Conservation (phyloP, 2,888 invertebrate genomes). For the Diplazon laetatorius region DNA sequence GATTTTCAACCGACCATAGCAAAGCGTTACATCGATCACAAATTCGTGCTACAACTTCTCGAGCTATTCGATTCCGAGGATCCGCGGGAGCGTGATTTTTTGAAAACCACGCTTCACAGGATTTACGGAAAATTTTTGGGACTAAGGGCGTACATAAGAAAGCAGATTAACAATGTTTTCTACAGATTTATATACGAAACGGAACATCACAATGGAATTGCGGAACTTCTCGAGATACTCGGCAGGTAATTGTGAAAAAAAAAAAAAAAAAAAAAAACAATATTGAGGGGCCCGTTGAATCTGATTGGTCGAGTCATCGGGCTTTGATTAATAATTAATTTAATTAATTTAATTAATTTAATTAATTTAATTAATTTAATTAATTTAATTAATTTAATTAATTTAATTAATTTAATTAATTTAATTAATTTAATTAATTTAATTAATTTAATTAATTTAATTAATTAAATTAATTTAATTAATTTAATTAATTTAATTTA, state of each 20-base stretch:
- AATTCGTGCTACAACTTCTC: conserved; percentile 96
- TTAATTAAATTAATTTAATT: no score
- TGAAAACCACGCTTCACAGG: conserved; percentile 98
- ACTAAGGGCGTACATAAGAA: conserved; percentile 97
- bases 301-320: no score
- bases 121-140: conserved; percentile 99
- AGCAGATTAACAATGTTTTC: conserved; percentile 99
- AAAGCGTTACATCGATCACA: conserved; percentile 97
- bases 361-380: no score
- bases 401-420: no score
- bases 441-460: no score
- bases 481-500: no score
- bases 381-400: no score
- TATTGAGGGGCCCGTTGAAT: no score
- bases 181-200: conserved; percentile 99
- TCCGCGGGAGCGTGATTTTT: conserved; percentile 97
- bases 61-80: conserved; percentile 99
- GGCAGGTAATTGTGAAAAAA: conserved; percentile 88
- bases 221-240: conserved; percentile 97
- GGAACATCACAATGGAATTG: conserved; percentile 98
- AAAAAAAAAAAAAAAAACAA: no score
- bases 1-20: conserved; percentile 96
- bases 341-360: no score
- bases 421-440: no score
- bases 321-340: no score